Base-by-base conservation (phyloP, 2,888 invertebrate genomes). In the Amphipyra tragopoginis region DNA sequence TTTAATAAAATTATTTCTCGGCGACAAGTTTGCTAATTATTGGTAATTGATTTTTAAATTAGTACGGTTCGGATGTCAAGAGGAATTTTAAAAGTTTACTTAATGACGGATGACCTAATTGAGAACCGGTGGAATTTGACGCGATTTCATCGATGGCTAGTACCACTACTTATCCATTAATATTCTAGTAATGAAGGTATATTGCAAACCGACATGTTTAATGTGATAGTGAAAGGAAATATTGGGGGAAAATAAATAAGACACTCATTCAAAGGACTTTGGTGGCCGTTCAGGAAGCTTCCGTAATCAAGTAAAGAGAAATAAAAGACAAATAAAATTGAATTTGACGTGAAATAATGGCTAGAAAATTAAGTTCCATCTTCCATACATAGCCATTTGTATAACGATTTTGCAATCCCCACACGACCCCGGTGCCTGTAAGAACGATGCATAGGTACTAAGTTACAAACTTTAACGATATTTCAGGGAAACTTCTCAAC, bases 401-500 rank as follows among this genome's bases (percentile, higher is more conserved):
- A 9, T 10, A 13, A 34, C 11, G 13, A 43, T 40, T 42, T 72
- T 42, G 14, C 40, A 50, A 51, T 47, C 53, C 67, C 38, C 52
- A 34, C 48, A 50, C 33, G 45, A 33, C 5, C 10, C 33, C 44
- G n/a, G 2, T 1, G 13, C 4, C 33, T 14, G 29, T 9, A 45
- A 45, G 67, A 50, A 15, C 38, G 40, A 45, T 43, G 68, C 38
- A 67, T 44, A 38, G n/a, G 48, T 36, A 36, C 21, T 2, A 21
- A 21, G 21, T 21, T 21, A 21, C 21, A 10, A 54, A 72, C 73
- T 72, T 69, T 47, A 10, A 14, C 34, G 44, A 59, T 69, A 72
- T 36, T 47, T 69, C 67, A 66, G 11, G 34, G 9, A 15, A 67
- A 69, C 63, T 74, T 53, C 15, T 34, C 8, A 74, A 70, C 63